Evolutionary conservation across 2,888 invertebrate species (phyloP), one percentile per base, ranked within the genome.

Genomic region (Suillia variegata): DNA sequence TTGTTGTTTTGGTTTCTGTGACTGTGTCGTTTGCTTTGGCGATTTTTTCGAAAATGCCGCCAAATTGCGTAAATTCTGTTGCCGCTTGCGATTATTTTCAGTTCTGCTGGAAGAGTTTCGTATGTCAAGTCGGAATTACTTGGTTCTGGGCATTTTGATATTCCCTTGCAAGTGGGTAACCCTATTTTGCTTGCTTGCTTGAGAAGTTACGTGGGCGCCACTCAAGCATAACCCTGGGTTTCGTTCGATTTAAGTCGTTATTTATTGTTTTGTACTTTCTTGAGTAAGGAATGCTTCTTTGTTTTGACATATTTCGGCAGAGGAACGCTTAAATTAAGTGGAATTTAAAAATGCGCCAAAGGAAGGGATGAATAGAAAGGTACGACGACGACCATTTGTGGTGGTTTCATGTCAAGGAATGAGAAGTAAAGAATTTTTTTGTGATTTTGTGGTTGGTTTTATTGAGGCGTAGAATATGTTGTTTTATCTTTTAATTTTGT

Each of bases 151-250:
- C n/a, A n/a, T n/a, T n/a, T n/a, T n/a, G n/a, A n/a, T n/a, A n/a
- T n/a, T n/a, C n/a, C n/a, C n/a, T n/a, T n/a, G n/a, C n/a, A n/a
- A n/a, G n/a, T n/a, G n/a, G n/a, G n/a, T n/a, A 45, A 45, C 18
- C 20, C 18, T 4, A n/a, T 13, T 38, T 13, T 38, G 38, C n/a
- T 8, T n/a, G 6, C 12, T 3, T 20, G 45, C 10, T 45, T 45
- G 8, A 38, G 12, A 4, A 4, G 4, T 13, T 38, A 6, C 38
- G 13, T 10, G 18, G 45, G 18, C 18, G 45, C 18, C 18, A 13
- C 45, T 45, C 45, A 20, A 45, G 45, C 45, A 45, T 20, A 45
- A 45, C 45, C 45, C 17, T 45, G 45, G 45, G 17, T 45, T 45
- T 45, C n/a, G n/a, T n/a, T n/a, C 45, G 20, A 45, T 45, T 45